These are phyloP conservation scores for Drosophila bifasciata DNA, from an alignment of 1,140 invertebrate genomes.

Conservation along the genomic window DNA sequence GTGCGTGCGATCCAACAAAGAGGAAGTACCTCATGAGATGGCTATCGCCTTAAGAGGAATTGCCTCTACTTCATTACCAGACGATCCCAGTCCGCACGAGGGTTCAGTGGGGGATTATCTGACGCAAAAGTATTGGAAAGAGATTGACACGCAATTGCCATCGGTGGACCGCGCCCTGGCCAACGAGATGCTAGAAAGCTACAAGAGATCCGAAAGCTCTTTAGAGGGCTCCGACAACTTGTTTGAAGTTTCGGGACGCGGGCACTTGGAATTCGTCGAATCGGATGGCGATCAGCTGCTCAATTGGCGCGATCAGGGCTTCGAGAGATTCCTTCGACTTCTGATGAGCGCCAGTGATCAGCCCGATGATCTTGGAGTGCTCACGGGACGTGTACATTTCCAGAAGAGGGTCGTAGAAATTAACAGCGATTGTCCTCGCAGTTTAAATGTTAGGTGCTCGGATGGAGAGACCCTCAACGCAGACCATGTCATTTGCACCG, in stretches of 20 bases:
- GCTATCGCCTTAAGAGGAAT: conserved; percentile 44
- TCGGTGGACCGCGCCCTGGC: conserved; percentile 53
- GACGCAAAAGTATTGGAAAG: conserved; percentile 24
- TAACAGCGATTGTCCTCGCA: conserved; percentile 59
- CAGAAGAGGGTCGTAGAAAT: conserved; percentile 85
- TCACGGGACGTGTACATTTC: conserved; percentile 53
- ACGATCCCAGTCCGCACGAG: background rate
- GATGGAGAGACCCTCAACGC: conserved; percentile 86
- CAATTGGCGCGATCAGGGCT: conserved; percentile 87
- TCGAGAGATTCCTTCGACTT: conserved; percentile 84
- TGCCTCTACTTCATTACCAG: conserved; percentile 7
- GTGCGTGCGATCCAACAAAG: conserved; percentile 74
- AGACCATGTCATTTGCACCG: conserved; percentile 88
- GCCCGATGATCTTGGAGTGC: conserved; percentile 55
- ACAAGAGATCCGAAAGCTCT: conserved; percentile 85
- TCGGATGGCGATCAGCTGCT: conserved; percentile 86
- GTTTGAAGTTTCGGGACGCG: conserved; percentile 80
- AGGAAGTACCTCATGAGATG: conserved; percentile 61
- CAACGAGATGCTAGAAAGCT: conserved; percentile 84
- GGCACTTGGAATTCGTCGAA: conserved; percentile 81
- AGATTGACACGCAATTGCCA: background rate
- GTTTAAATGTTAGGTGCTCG: conserved; percentile 85
- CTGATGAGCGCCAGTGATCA: conserved; percentile 84
- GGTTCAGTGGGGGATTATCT: conserved; percentile 83
- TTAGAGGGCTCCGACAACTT: conserved; percentile 86